phyloP scores from a whole-genome alignment of 1,140 invertebrate species.

The Daktulosphaira vitifoliae region DNA sequence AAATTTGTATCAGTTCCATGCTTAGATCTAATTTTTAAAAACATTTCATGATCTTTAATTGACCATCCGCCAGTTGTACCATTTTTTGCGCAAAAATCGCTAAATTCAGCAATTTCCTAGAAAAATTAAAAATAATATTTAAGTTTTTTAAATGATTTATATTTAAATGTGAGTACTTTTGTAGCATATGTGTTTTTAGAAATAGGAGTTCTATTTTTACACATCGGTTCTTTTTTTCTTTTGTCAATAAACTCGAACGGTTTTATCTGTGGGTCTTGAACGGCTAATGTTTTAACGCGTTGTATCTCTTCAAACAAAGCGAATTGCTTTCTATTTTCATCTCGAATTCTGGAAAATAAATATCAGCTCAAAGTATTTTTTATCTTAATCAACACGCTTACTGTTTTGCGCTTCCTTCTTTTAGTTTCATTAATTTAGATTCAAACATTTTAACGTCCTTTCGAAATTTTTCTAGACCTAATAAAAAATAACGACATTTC shows the following conservation, averaged over 20 bases:
- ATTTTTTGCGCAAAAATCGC: conserved; percentile 8
- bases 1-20: neutral
- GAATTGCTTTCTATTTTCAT: neutral
- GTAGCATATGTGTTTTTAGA: conserved; percentile 22
- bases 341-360: conserved; percentile 7
- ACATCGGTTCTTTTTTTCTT: neutral
- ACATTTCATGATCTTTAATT: conserved; percentile 23
- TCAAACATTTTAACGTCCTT: conserved; percentile 15
- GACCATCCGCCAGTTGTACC: conserved; percentile 20
- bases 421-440: conserved; percentile 16
- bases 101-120: conserved; percentile 22
- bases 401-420: conserved; percentile 21
- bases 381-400: neutral
- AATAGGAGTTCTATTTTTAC: neutral
- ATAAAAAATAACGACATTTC: too few relatives aligned
- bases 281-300: neutral
- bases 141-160: neutral
- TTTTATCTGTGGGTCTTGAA: neutral
- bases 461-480: conserved; percentile 25
- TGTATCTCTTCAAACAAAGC: neutral
- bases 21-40: conserved; percentile 10
- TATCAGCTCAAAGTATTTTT: too few relatives aligned
- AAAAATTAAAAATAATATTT: neutral
- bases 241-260: neutral
- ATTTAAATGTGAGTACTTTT: neutral